Conservation (phyloP, 2,113 vertebrate species). For the Acanthisitta chloris region DNA sequence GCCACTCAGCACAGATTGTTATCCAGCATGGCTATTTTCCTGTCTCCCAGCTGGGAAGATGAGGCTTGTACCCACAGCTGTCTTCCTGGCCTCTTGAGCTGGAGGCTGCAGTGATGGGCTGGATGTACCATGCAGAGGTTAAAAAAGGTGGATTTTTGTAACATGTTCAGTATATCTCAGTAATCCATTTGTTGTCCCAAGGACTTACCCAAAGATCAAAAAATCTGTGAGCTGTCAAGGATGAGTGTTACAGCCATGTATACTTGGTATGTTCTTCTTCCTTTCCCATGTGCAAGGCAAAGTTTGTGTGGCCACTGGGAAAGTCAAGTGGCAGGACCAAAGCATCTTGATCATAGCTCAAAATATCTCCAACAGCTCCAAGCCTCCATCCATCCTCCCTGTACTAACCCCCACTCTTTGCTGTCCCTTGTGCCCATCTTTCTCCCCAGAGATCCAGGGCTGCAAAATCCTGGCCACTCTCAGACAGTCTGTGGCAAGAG, state of each 20-base stretch:
- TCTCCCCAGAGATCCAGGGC: background rate
- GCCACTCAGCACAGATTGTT: background rate
- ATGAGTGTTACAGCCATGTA: background rate
- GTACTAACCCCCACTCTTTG: background rate
- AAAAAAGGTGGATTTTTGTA: background rate
- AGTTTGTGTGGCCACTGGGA: background rate
- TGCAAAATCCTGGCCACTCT: background rate
- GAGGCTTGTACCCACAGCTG: background rate
- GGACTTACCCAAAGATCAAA: background rate
- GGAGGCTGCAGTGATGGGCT: background rate
- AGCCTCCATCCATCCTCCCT: background rate
- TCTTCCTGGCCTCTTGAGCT: background rate
- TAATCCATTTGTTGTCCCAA: background rate
- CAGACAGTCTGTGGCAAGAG: background rate
- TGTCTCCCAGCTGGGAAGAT: background rate
- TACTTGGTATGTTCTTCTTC: background rate
- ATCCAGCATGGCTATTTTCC: background rate
- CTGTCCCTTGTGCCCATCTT: background rate
- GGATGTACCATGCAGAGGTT: background rate
- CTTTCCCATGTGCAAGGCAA: background rate
- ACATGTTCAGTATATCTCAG: fast-evolving
- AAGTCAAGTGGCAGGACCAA: background rate
- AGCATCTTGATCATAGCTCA: background rate
- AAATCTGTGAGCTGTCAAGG: background rate
- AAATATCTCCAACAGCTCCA: background rate